A percentile compares a stretch with the other conserved stretches of the same genome.
Evolutionary conservation across 1,140 invertebrate species (phyloP).

Genomic region (Hycleus cichorii): DNA sequence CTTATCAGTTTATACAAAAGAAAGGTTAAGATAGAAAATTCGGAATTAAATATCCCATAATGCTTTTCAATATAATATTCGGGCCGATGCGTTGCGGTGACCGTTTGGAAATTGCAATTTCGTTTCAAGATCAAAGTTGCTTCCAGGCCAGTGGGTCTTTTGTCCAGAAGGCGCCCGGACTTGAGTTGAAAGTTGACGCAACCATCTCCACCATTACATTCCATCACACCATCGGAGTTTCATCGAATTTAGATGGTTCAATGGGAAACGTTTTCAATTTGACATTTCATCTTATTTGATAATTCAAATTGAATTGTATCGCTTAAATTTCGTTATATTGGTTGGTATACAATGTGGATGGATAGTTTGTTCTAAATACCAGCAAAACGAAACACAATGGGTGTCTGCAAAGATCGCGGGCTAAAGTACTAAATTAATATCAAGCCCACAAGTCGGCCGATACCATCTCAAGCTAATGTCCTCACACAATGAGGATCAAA

Average conservation of each 20-base stretch:
- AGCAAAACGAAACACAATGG: constrained; percentile 17
- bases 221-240: constrained; percentile 14
- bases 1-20: background rate
- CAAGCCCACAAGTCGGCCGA: constrained; percentile 33
- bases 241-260: constrained; percentile 6
- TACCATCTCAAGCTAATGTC: constrained; percentile 38
- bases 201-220: constrained; percentile 18
- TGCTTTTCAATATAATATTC: constrained; percentile 35
- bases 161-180: constrained; percentile 25
- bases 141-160: constrained; percentile 30
- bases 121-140: constrained; percentile 38
- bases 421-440: constrained; percentile 36
- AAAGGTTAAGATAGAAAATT: constrained; percentile 4
- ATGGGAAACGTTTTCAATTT: background rate
- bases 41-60: constrained; percentile 33
- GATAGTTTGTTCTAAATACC: too few species aligned
- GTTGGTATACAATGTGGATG: too few species aligned
- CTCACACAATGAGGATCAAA: constrained; percentile 36
- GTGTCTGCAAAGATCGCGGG: constrained; percentile 22
- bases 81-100: constrained; percentile 33
- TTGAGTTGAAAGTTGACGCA: constrained; percentile 5
- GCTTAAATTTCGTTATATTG: too few species aligned
- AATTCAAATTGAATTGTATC: too few species aligned
- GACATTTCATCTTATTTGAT: too few species aligned
- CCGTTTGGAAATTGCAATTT: constrained; percentile 39